A percentile compares a stretch with the other conserved stretches of the same genome.
phyloP scores from a whole-genome alignment of 2,113 vertebrate genomes.

The Epinephelus moara region DNA sequence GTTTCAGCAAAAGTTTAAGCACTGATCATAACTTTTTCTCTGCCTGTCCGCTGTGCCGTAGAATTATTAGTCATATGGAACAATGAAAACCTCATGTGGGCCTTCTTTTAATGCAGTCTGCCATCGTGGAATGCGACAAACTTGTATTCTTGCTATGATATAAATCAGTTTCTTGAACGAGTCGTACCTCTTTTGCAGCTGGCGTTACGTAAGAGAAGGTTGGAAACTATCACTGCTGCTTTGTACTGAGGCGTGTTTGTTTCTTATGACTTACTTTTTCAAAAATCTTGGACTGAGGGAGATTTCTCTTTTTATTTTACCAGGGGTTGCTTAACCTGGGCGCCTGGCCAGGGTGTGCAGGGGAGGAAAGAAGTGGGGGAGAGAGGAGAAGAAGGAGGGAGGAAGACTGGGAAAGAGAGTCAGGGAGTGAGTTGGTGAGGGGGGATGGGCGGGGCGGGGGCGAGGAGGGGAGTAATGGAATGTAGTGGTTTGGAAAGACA shows the following conservation, averaged over 20 bases:
- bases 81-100: background rate
- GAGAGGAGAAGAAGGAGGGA: conserved; percentile 36
- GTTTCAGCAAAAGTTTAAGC: conserved; percentile 2
- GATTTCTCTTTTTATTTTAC: conserved; percentile 60
- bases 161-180: background rate
- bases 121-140: conserved; percentile 7
- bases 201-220: background rate
- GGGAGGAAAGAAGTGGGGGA: conserved; percentile 33
- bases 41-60: background rate
- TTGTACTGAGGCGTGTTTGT: background rate
- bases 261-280: conserved; percentile 24
- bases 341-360: conserved; percentile 70
- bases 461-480: conserved; percentile 85
- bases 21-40: conserved; percentile 7
- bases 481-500: conserved; percentile 90
- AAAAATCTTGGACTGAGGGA: conserved; percentile 41
- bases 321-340: conserved; percentile 75
- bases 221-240: conserved; percentile 30
- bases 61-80: background rate
- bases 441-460: conserved; percentile 64
- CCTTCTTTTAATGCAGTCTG: background rate
- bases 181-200: background rate
- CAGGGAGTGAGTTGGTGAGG: conserved; percentile 58
- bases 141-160: background rate
- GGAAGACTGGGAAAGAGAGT: conserved; percentile 64